A percentile compares a stretch with the other conserved stretches of the same genome.
Evolutionary conservation across 1,140 invertebrate genomes (phyloP).

Genomic region (Sesamia nonagrioides): DNA sequence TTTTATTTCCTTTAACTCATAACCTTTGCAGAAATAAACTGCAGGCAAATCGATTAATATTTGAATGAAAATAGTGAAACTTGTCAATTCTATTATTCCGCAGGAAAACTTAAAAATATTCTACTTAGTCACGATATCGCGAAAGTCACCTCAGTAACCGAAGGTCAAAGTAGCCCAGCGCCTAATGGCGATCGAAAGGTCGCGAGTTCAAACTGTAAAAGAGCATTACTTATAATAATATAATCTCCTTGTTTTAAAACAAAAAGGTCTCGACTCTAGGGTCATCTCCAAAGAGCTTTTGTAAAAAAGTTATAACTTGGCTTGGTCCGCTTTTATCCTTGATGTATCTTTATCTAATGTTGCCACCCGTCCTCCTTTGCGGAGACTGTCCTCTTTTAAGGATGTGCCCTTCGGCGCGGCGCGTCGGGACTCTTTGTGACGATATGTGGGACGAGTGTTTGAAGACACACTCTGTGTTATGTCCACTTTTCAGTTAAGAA

Average conservation of each 20-base stretch:
- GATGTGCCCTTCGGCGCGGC: not conserved
- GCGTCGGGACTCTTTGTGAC: conserved; percentile 1
- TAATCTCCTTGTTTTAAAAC: conserved; percentile 24
- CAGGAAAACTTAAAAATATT: conserved; percentile 24
- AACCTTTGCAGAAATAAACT: not conserved
- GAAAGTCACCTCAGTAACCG: conserved; percentile 23
- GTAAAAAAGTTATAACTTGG: not conserved
- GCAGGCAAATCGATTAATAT: not conserved
- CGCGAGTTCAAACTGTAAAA: conserved; percentile 12
- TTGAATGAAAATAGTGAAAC: conserved; percentile 1
- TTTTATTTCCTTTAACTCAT: not conserved
- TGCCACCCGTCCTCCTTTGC: conserved; percentile 29
- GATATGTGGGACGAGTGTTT: not conserved
- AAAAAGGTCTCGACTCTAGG: not conserved
- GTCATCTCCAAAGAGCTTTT: conserved; percentile 19
- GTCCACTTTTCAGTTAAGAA: not conserved
- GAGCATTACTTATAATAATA: not conserved
- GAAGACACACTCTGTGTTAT: not conserved
- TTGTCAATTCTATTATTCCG: not conserved
- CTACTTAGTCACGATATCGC: conserved; percentile 20
- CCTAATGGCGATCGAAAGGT: conserved; percentile 24
- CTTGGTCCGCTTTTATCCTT: conserved; percentile 21
- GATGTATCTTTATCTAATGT: conserved; percentile 26
- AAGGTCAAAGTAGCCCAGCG: conserved; percentile 17
- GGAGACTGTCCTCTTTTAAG: conserved; percentile 20